Evolutionary conservation across 2,797 vertebrate species (phyloP), one percentile per base, ranked within the genome.

Genomic region (Lates japonicus): DNA sequence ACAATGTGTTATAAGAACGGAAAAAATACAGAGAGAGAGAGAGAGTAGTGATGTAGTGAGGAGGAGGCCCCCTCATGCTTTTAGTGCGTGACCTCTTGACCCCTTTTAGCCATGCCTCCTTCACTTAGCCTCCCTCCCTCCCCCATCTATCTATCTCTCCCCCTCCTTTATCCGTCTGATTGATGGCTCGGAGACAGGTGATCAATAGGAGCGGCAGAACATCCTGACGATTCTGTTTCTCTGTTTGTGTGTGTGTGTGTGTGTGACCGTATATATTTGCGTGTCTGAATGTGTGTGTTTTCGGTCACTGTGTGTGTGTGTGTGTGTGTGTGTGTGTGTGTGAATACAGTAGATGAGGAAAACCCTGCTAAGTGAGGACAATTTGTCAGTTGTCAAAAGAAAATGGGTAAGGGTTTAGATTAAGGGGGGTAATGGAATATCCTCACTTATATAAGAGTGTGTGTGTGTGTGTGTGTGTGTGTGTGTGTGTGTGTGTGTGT

Each of bases 31-130:
- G 65, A 67, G 64, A 37, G 13, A 25, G 17, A n/a, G 39, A 73
- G 52, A 60, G 70, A 13, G 80, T 2, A 29, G 76, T 39, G 74
- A 81, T 67, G 77, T 75, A 78, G 78, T 62, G 70, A 66, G 41
- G 70, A 78, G 83, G 83, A 83, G 85, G 78, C 74, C 81, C 81
- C 83, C 13, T 19, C 76, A 87, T 86, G 93, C 93, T 94, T 94
- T 94, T 93, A 94, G 92, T 78, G 81, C 3, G 41, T 80, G 89
- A 91, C 91, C 92, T 55, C 48, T 44, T 84, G 81, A 93, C 92
- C 92, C 93, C 93, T 93, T 94, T 94, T 93, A 94, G 83, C 89
- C 89, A 68, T 39, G 57, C 82, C 87, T 87, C 80, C 86, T 83
- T 86, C 82, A 88, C 90, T 90, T 88, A 86, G 75, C 79, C 68